Percentiles rank a stretch among this genome's conserved stretches.
Conservation (phyloP, 1,140 invertebrate genomes). For the Euura lappo region DNA sequence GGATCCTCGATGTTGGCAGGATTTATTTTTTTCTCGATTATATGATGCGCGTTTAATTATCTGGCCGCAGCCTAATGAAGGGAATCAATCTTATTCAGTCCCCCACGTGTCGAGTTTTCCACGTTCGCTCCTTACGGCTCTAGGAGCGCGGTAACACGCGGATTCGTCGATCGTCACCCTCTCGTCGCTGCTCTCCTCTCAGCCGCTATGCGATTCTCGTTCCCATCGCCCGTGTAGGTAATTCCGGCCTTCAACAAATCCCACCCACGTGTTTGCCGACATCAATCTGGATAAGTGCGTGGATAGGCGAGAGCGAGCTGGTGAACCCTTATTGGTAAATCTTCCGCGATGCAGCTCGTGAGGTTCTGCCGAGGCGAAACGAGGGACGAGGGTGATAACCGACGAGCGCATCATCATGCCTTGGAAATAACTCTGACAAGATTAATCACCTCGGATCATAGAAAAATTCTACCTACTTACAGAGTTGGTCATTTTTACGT, state of each 20-base stretch:
- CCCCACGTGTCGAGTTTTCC: too few species aligned
- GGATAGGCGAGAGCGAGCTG: background rate
- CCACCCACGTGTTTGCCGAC: background rate
- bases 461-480: background rate
- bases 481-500: too few species aligned
- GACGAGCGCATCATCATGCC: background rate
- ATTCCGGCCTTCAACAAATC: background rate
- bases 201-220: background rate
- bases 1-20: background rate
- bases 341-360: too few species aligned
- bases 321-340: too few species aligned
- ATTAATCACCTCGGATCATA: conserved; percentile 7
- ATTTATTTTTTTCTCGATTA: conserved; percentile 1
- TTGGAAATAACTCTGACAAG: conserved; percentile 5
- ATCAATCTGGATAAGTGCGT: conserved; percentile 5
- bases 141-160: too few species aligned
- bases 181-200: too few species aligned
- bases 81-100: conserved; percentile 1
- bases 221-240: background rate
- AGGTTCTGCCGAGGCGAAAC: too few species aligned
- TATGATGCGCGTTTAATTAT: conserved; percentile 7
- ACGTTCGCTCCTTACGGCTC: too few species aligned
- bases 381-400: too few species aligned
- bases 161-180: too few species aligned
- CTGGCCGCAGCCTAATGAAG: background rate